Base-by-base conservation (phyloP, 2,113 vertebrate genomes). In the Andinoacara biseriatus region DNA sequence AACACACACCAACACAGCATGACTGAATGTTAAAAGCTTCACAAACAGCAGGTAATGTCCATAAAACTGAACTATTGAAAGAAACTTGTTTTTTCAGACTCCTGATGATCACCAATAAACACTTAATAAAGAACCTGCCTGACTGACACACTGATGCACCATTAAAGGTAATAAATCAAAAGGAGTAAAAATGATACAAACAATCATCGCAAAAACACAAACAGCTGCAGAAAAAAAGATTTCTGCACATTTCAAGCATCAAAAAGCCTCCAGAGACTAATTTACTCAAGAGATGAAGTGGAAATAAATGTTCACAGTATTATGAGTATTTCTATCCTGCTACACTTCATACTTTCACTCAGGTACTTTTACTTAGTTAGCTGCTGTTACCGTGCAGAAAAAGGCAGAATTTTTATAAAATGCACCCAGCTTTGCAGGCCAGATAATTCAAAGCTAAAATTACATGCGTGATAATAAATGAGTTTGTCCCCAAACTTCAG, bases 1-100 rank as follows among this genome's bases (percentile, higher is more conserved):
- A 46, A 65, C 13, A 3, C 20, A n/a, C 8, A 65, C 49, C 49
- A 7, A 0, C 49, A 3, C 49, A 54, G 49, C 0, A 29, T 52
- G 17, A 52, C 5, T 17, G 15, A 17, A 7, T 49, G 5, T 49
- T 49, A 17, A 49, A 17, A 49, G 14, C 1, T 49, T 43, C 11
- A 18, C 63, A 49, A 67, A 46, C 40, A 18, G 38, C 63, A 67
- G 63, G 17, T 0, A 67, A 67, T 9, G 26, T 9, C 22, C 63
- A 69, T 26, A 69, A 69, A 65, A 24, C n/a, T n/a, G 14, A 59
- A 5, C 58, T 8, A 31, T 13, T 26, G 15, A 15, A 17, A 52
- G 15, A 18, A 52, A 18, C 49, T 6, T 52, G 17, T 8, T 54
- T 54, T 54, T 54, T 20, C 49, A 54, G 49, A 54, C 49, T 20